Evolutionary conservation across 2,888 invertebrate genomes (phyloP).

Genomic region (Frankliniella intonsa): DNA sequence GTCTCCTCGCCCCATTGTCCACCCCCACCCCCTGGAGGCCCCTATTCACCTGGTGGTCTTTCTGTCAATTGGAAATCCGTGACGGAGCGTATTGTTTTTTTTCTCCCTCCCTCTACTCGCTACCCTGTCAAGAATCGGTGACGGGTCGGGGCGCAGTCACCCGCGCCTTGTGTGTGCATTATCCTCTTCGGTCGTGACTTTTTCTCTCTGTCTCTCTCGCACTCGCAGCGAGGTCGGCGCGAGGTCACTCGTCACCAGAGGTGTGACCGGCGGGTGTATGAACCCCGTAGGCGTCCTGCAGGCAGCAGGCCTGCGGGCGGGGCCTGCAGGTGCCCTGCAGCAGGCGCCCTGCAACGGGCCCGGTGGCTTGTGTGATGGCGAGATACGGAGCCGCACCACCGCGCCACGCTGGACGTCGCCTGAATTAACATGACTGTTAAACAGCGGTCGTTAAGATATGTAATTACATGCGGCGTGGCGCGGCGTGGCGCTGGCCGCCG

Average conservation of each 20-base stretch:
- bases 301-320: no score
- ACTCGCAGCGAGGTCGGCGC: no score
- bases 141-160: not conserved
- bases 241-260: not conserved
- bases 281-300: not conserved
- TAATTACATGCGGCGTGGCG: not conserved
- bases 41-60: constrained; percentile 37
- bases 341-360: not conserved
- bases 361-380: not conserved
- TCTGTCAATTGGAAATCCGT: constrained; percentile 38
- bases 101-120: constrained; percentile 19
- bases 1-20: not conserved
- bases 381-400: not conserved
- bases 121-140: constrained; percentile 34
- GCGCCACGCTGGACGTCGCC: not conserved
- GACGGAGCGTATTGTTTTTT: constrained; percentile 33
- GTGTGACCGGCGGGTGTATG: not conserved
- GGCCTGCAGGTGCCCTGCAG: not conserved
- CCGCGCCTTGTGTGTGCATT: not conserved
- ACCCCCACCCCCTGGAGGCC: not conserved
- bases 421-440: not conserved
- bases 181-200: no score
- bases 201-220: no score
- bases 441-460: constrained; percentile 11
- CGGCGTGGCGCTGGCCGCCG: no score